Percentiles rank a stretch among this genome's conserved stretches.
Evolutionary conservation across 2,797 vertebrate genomes (phyloP).

Genomic region (Luscinia megarhynchos): DNA sequence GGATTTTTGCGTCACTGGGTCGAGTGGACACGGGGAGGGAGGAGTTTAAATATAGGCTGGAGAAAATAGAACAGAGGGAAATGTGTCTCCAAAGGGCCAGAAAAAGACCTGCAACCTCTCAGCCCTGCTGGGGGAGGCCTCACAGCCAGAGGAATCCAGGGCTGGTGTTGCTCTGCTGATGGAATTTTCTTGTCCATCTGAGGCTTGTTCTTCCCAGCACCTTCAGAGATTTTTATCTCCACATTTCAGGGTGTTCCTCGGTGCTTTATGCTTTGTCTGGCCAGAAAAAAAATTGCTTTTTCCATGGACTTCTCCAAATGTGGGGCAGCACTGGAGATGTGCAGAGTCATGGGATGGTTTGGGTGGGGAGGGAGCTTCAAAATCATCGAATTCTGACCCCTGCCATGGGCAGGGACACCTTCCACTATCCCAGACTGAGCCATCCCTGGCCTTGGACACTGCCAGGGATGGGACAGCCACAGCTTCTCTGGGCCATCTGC

Average conservation of each 20-base stretch:
- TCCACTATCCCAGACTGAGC: fast-evolving
- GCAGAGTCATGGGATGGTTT: neutral
- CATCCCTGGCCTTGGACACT: neutral
- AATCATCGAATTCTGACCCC: neutral
- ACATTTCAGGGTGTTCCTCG: fast-evolving
- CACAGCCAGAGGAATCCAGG: fast-evolving
- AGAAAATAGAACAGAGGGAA: slow-evolving; percentile 28
- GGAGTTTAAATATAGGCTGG: slow-evolving; percentile 50
- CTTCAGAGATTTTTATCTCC: neutral
- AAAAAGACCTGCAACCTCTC: neutral
- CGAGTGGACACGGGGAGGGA: neutral
- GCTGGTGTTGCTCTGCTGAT: neutral
- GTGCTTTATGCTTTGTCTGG: neutral
- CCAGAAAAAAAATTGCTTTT: neutral
- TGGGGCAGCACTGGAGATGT: neutral
- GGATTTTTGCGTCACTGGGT: neutral
- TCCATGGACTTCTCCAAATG: neutral
- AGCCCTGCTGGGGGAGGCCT: neutral
- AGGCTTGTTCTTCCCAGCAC: neutral
- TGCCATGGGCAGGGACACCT: fast-evolving
- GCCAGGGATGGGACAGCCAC: neutral
- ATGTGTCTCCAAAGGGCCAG: neutral
- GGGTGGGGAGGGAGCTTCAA: neutral
- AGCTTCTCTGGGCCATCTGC: fast-evolving
- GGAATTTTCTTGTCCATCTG: neutral